phyloP scores from a whole-genome alignment of 2,113 vertebrate genomes.

The Odocoileus virginianus region DNA sequence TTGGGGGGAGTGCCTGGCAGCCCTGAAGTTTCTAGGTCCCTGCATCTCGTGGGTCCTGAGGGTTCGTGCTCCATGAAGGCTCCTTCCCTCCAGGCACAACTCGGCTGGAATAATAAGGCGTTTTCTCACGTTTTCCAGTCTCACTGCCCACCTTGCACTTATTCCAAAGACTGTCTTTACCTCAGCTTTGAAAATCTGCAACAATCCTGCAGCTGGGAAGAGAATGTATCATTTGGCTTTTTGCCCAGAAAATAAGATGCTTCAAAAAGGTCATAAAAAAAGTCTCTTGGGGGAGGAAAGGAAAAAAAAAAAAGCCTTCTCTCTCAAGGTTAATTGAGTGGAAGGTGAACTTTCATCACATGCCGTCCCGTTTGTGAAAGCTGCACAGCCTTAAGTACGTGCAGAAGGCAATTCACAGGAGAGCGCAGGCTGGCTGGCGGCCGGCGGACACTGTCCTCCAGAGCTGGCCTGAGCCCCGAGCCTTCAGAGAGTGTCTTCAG shows the following conservation, averaged over 20 bases:
- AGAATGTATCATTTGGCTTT: slow-evolving; percentile 75
- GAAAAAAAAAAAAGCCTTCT: slow-evolving; percentile 29
- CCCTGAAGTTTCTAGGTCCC: not conserved
- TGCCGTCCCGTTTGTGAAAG: slow-evolving; percentile 51
- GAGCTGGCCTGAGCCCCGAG: not conserved
- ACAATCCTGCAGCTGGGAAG: slow-evolving; percentile 55
- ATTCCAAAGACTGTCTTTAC: slow-evolving; percentile 61
- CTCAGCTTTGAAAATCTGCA: slow-evolving; percentile 67
- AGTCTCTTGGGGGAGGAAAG: slow-evolving; percentile 42
- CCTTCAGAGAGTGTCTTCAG: not conserved
- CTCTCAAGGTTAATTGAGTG: slow-evolving; percentile 77
- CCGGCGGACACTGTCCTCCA: not conserved
- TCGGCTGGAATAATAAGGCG: slow-evolving; percentile 22
- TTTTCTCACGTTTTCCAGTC: not conserved
- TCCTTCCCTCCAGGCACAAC: slow-evolving; percentile 3
- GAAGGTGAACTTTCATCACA: slow-evolving; percentile 66
- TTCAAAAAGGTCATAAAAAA: slow-evolving; percentile 72
- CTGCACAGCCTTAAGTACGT: slow-evolving; percentile 29
- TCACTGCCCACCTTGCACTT: slow-evolving; percentile 49
- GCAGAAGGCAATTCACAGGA: slow-evolving; percentile 28
- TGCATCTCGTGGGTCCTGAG: not conserved
- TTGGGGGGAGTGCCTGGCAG: not conserved
- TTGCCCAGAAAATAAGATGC: slow-evolving; percentile 78
- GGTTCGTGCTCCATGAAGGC: not conserved
- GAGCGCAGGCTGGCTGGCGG: not conserved